These are phyloP conservation scores for Belgica antarctica DNA, from an alignment of 2,888 invertebrate genomes.

Conservation along the genomic window DNA sequence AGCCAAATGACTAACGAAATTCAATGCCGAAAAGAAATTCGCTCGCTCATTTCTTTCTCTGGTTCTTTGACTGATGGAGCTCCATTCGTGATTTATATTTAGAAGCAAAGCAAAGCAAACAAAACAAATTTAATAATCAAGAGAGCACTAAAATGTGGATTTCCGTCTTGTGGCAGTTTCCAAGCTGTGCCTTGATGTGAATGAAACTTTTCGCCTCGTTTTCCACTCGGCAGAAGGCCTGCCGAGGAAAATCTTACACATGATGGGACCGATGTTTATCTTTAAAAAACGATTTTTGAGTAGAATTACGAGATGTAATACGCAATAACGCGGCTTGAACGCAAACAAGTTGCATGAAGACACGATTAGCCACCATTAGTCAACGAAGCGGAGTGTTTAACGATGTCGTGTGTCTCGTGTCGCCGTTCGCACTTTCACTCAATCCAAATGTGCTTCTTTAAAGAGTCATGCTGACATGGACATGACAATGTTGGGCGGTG, in stretches of 20 bases:
- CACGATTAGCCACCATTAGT: neutral
- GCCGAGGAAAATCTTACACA: neutral
- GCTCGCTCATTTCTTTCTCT: neutral
- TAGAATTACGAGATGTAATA: neutral
- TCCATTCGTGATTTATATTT: constrained; percentile 14
- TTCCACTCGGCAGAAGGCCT: neutral
- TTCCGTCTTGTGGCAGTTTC: neutral
- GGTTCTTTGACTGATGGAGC: constrained; percentile 11
- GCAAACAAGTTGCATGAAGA: neutral
- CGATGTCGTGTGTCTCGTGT: neutral
- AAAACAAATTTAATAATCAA: neutral
- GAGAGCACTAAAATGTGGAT: neutral
- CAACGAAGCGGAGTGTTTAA: too few relatives aligned
- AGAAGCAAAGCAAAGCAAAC: neutral
- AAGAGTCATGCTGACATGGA: neutral
- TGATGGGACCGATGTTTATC: neutral
- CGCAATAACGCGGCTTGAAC: neutral
- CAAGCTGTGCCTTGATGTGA: too few relatives aligned
- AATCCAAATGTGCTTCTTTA: neutral
- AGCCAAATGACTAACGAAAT: neutral
- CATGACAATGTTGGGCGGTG: neutral
- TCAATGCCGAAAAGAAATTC: neutral
- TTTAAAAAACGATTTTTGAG: neutral
- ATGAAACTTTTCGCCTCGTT: too few relatives aligned
- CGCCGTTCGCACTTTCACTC: neutral